Evolutionary conservation across 2,113 vertebrate species (phyloP), one percentile per base, ranked within the genome.

Genomic region (Heterotis niloticus): DNA sequence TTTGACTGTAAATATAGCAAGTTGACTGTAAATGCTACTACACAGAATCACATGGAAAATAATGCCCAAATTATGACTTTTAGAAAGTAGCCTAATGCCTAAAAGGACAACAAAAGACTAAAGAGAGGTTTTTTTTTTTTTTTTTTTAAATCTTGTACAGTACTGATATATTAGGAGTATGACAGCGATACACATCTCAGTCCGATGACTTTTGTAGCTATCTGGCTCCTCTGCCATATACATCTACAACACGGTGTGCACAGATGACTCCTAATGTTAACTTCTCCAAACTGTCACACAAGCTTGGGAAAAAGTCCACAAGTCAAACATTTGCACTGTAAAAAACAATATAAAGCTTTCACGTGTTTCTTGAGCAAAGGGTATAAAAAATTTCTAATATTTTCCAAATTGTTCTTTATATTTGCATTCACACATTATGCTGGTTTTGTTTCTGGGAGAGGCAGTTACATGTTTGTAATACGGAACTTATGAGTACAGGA

Each of bases 1-100:
- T 80, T 88, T 87, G 88, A 87, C 78, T 89, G 90, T 91, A 88
- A 90, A 87, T 84, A 82, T 82, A 88, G 78, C 84, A 90, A 88
- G 87, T 85, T 91, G 86, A 79, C 88, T 86, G 90, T 89, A 92
- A 91, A 91, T 85, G 74, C 0, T 14, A 69, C 81, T 24, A 73
- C 12, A 73, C 18, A 9, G 23, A n/a, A 52, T 54, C 34, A 5
- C 26, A 62, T 17, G 12, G 20, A 62, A 62, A 62, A 62, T 62
- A 14, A 62, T 20, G 20, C 1, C 59, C 59, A 62, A 62, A 62
- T 72, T 16, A 66, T 28, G 24, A 28, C 24, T 1, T 4, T 66
- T 1, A 26, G 23, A 66, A 26, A 66, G 29, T 71, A 71, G 29
- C 13, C 23, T 71, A 34, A 17, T 18, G n/a, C 20, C 29, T n/a